A percentile compares a stretch with the other conserved stretches of the same genome.
phyloP scores from a whole-genome alignment of 2,888 invertebrate genomes.

The Pristionchus fissidentatus region DNA sequence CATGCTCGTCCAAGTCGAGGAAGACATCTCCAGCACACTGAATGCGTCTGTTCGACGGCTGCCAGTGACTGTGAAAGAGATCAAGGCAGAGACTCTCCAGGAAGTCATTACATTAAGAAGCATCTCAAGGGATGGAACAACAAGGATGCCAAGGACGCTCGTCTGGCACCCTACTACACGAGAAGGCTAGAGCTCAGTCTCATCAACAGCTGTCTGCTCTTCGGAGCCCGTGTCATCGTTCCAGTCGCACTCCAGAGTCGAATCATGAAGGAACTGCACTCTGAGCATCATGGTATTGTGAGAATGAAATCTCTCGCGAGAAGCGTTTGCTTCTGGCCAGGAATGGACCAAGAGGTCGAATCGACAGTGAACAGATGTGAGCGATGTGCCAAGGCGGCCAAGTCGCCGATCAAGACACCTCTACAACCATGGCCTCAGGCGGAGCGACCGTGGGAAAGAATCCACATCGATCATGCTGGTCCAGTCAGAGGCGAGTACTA shows the following conservation, averaged over 20 bases:
- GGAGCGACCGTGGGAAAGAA: constrained; percentile 73
- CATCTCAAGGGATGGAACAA: constrained; percentile 7
- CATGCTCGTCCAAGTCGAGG: constrained; percentile 46
- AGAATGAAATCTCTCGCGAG: no score
- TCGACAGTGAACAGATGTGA: constrained; percentile 55
- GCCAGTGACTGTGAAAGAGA: not conserved
- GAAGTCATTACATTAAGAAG: not conserved
- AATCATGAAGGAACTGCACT: no score
- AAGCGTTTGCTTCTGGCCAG: no score
- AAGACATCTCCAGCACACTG: not conserved
- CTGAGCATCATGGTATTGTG: no score
- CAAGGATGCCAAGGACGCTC: not conserved
- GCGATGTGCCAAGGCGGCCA: constrained; percentile 56
- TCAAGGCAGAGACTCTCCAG: constrained; percentile 4
- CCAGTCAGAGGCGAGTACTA: constrained; percentile 71
- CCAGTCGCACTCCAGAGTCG: no score
- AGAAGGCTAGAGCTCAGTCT: no score
- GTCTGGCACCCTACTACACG: no score
- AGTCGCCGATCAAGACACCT: constrained; percentile 56
- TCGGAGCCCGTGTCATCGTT: no score
- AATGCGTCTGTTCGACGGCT: not conserved
- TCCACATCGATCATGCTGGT: constrained; percentile 78
- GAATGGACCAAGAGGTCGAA: constrained; percentile 60
- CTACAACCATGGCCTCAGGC: constrained; percentile 70
- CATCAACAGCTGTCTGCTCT: no score